Evolutionary conservation across 2,113 vertebrate species (phyloP), one percentile per base, ranked within the genome.

Genomic region (Phylloscopus trochiloides): DNA sequence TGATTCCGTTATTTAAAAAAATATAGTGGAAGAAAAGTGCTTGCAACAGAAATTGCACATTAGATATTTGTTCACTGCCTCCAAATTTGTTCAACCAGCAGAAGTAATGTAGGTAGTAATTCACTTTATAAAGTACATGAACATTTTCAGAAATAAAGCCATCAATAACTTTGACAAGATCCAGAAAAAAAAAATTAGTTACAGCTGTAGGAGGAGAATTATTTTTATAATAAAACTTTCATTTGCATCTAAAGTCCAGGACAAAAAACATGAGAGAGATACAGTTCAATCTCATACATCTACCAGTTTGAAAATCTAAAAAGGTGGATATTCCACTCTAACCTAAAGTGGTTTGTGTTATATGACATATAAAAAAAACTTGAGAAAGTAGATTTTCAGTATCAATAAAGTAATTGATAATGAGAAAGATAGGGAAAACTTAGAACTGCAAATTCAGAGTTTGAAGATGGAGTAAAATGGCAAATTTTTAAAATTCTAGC

Each of bases 331-430:
- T 81, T 63, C 7, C 45, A 54, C 34, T 54, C 7, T 50, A 50
- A 40, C 3, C 8, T 25, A 10, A 68, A n/a, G 15, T 12, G 2
- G 1, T 29, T 71, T n/a, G 1, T 21, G 6, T n/a, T 77, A 36
- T 18, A 29, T 9, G 13, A 38, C 8, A 29, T 12, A 36, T 14
- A n/a, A 38, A 24, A 38, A 66, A 66, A 79, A 22, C 18, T 61
- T 48, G 15, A 67, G 8, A 51, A 58, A 34, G 9, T 8, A 3
- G 15, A 2, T 43, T 88, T 57, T 81, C 14, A 43, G 4, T 67
- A 62, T n/a, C 26, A 75, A 1, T 32, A 6, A 65, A 68, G 20
- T 25, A 48, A 82, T 14, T 34, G 45, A 32, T n/a, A 50, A n/a
- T 51, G 6, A 66, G 28, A 75, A 59, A 70, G 4, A 51, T 4